Percentiles rank a stretch among this genome's conserved stretches.
Conservation (phyloP, 1,140 invertebrate species). For the Hyposmocoma kahamanoa region DNA sequence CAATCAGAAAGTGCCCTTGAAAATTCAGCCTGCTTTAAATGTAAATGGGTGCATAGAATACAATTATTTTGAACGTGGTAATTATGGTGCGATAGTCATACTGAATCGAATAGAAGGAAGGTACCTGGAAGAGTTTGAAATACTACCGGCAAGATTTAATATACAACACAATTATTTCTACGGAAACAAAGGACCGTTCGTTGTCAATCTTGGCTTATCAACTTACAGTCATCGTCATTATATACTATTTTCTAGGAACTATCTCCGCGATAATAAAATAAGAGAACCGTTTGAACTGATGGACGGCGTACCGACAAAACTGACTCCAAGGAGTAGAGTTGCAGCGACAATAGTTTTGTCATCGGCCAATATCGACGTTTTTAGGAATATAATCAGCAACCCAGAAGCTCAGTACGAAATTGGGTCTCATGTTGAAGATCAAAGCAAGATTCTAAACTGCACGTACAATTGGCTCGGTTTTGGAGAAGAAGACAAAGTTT, state of each 20-base stretch:
- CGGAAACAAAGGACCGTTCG: slow-evolving; percentile 90
- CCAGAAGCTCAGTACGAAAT: slow-evolving; percentile 93
- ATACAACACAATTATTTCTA: slow-evolving; percentile 94
- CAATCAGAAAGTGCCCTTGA: slow-evolving; percentile 84
- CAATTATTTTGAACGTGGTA: slow-evolving; percentile 90
- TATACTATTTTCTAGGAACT: slow-evolving; percentile 91
- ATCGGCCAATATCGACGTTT: slow-evolving; percentile 92
- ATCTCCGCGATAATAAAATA: slow-evolving; percentile 89
- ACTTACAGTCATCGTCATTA: slow-evolving; percentile 88
- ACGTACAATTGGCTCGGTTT: slow-evolving; percentile 95
- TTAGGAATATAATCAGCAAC: slow-evolving; percentile 95
- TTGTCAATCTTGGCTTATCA: slow-evolving; percentile 89
- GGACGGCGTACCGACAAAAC: slow-evolving; percentile 75
- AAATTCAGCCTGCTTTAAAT: slow-evolving; percentile 90
- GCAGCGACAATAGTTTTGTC: slow-evolving; percentile 92
- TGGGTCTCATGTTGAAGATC: slow-evolving; percentile 94
- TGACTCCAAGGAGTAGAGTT: slow-evolving; percentile 91
- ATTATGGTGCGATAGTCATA: slow-evolving; percentile 89
- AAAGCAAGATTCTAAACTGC: slow-evolving; percentile 94
- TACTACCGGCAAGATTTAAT: slow-evolving; percentile 79
- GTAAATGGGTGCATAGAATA: slow-evolving; percentile 86
- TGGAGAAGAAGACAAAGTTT: slow-evolving; percentile 84
- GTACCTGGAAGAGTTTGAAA: slow-evolving; percentile 79
- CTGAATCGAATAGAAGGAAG: slow-evolving; percentile 86
- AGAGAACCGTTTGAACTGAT: slow-evolving; percentile 87